Evolutionary conservation across 2,113 vertebrate species (phyloP).

Genomic region (Cyanoliseus patagonus): DNA sequence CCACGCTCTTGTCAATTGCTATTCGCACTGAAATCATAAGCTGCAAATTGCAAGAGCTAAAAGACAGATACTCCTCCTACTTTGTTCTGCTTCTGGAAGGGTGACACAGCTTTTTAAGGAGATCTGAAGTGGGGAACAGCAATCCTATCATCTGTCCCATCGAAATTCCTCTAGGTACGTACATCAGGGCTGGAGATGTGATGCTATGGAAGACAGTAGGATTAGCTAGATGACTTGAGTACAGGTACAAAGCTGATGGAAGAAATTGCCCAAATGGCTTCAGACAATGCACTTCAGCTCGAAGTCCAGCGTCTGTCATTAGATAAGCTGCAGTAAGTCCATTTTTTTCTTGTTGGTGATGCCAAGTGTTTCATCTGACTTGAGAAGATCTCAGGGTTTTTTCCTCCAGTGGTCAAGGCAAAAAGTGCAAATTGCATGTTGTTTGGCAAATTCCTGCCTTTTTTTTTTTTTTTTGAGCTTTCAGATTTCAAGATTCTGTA

Average conservation of each 20-base stretch:
- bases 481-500: neutral
- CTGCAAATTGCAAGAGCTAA: neutral
- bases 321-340: neutral
- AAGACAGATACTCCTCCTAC: neutral
- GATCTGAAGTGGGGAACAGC: neutral
- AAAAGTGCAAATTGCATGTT: neutral
- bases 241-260: neutral
- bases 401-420: neutral
- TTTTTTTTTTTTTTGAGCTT: neutral
- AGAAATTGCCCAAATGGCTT: neutral
- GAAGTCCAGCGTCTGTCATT: neutral
- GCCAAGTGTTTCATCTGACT: neutral
- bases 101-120: neutral
- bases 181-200: neutral
- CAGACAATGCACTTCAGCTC: neutral
- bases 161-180: neutral
- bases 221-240: neutral
- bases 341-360: neutral
- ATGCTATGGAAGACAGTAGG: fast-evolving
- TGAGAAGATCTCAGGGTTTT: neutral
- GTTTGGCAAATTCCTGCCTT: neutral
- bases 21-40: neutral
- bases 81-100: neutral
- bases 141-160: neutral
- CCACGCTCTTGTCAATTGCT: neutral